These are phyloP conservation scores for Falcunculus frontatus DNA, from an alignment of 2,113 vertebrate genomes.

Conservation along the genomic window DNA sequence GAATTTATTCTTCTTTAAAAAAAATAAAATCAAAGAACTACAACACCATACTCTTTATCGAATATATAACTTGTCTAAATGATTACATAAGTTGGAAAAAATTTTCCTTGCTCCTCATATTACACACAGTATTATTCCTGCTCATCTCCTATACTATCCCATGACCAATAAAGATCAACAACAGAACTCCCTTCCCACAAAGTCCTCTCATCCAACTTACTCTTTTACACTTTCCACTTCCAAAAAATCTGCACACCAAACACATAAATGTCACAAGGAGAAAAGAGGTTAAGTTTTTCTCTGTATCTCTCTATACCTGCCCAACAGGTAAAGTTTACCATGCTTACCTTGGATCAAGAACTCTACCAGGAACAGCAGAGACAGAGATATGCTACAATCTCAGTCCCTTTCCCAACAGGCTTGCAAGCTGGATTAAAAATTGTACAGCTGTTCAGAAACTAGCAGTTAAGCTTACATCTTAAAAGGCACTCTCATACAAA, in stretches of 20 bases:
- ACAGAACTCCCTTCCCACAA: neutral
- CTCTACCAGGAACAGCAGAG: neutral
- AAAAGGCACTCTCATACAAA: neutral
- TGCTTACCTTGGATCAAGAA: neutral
- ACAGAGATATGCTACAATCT: neutral
- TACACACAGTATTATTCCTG: neutral
- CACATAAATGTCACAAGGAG: fast-evolving
- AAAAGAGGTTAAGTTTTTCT: neutral
- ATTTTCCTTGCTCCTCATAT: neutral
- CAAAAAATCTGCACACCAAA: neutral
- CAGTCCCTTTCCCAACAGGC: neutral
- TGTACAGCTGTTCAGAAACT: neutral
- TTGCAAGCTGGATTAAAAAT: neutral
- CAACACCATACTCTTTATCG: neutral
- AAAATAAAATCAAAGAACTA: neutral
- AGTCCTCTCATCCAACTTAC: neutral
- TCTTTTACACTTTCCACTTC: neutral
- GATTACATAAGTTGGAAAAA: neutral
- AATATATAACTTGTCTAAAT: neutral
- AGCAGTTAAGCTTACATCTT: neutral
- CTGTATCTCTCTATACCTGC: neutral
- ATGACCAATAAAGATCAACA: neutral
- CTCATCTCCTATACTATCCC: neutral
- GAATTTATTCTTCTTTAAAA: neutral
- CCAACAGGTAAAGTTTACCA: neutral